Evolutionary conservation across 2,888 invertebrate genomes (phyloP), one percentile per base, ranked within the genome.

Genomic region (Boloria selene): DNA sequence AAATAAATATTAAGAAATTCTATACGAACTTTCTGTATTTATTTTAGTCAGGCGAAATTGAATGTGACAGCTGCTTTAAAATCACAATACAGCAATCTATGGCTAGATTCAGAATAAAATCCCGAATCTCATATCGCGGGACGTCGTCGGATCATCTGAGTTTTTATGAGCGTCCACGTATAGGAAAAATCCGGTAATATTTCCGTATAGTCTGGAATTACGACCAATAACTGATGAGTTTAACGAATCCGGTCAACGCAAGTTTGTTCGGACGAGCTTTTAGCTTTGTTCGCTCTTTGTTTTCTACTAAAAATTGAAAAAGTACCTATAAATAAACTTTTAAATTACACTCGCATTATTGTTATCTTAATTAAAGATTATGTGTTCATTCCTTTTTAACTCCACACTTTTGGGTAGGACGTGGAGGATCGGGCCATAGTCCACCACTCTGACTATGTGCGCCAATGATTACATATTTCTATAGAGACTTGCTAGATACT

Each of bases 71-170:
- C 18, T 26, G n/a, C 13, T 56, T 56, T 45, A 26, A 56, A 44
- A 45, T 45, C 10, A 56, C 45, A 45, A 56, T 45, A 56, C 26
- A 58, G n/a, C 44, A 49, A 63, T 63, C 64, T 65, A 53, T 63
- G 56, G 56, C 60, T 70, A 70, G 65, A 60, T 70, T 63, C 50
- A 47, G 59, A 64, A 61, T 64, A 61, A 63, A 50, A 65, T 65
- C 59, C 64, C 61, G 56, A 61, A 68, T 83, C 85, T 87, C 87
- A 86, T 87, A 89, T 87, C 88, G 78, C 77, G 80, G 79, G 80
- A 80, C 86, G 88, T 90, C 88, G 82, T 73, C 71, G 80, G 89
- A 85, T 90, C 84, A 90, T 88, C 88, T 85, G 77, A 72, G 80
- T 83, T 85, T 89, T 90, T 89, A 88, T 86, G 90, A 85, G 58